Base-by-base conservation (phyloP, 2,797 vertebrate genomes). In the Austrolebias charrua region DNA sequence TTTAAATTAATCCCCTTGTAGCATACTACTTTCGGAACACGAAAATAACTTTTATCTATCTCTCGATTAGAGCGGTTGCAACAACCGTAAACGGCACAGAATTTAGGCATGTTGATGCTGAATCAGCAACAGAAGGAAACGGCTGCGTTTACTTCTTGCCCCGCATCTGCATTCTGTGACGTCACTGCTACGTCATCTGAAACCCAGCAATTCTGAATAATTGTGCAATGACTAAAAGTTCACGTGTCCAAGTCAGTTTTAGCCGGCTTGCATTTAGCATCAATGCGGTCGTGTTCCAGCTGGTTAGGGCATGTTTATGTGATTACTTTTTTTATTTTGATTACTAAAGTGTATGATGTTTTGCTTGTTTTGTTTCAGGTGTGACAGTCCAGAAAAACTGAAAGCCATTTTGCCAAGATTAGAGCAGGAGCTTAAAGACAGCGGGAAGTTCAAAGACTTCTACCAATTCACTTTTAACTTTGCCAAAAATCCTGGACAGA, bases 391-490 rank as follows among this genome's bases (percentile, higher is more conserved):
- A 49, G 97, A 98, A 74, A 98, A 98, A 78, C 89, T 98, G 64
- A 96, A 95, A 89, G 89, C 94, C 65, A 89, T 96, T 50, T 93
- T 98, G 75, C 95, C 96, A 51, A 92, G 94, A 77, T 82, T 98
- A 91, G 97, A 99, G 81, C 96, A 96, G 82, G 97, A 99, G 78
- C 90, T 98, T 44, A 97, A 98, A 92, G 96, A 98, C 78, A 87
- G 93, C 13, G 90, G 86, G 57, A 99, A 96, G 81, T 98, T 98
- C 85, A 98, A 98, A 89, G 96, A 98, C 76, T 98, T 99, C 85
- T 98, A 98, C 89, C 97, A 98, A 80, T 96, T 98, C 91, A 98
- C 97, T 71, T 98, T 99, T 90, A 95, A 95, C 82, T 98, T 98
- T 88, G 97, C 98, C 82, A 97, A 97, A 93, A 98, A 97, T 82